These are phyloP conservation scores for Phrixothrix hirtus DNA, from an alignment of 2,888 invertebrate genomes.

Conservation along the genomic window DNA sequence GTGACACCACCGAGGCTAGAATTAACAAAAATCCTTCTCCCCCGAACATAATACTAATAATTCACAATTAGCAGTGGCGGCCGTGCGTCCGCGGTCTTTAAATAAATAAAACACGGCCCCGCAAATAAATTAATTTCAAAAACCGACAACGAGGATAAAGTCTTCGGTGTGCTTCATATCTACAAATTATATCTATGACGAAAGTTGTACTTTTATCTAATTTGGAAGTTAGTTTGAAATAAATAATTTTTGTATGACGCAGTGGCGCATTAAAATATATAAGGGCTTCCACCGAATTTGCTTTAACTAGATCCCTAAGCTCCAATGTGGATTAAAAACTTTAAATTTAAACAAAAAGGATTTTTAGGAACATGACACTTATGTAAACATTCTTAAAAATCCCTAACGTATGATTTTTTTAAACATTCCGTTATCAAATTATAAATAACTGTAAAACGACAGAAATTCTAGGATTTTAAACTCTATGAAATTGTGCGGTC, in stretches of 20 bases:
- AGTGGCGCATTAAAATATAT: slow-evolving; percentile 24
- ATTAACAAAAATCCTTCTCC: slow-evolving; percentile 46
- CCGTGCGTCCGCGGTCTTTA: slow-evolving; percentile 44
- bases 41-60: slow-evolving; percentile 51
- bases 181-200: slow-evolving; percentile 50
- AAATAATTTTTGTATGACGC: slow-evolving; percentile 27
- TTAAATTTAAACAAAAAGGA: too few species aligned
- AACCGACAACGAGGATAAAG: slow-evolving; percentile 42
- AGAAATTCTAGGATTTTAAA: slow-evolving; percentile 14
- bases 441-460: too few species aligned
- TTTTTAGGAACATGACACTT: too few species aligned
- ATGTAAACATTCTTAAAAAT: too few species aligned
- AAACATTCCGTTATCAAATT: too few species aligned
- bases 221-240: slow-evolving; percentile 46
- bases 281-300: slow-evolving; percentile 9
- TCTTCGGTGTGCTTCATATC: slow-evolving; percentile 39
- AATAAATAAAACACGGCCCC: slow-evolving; percentile 47
- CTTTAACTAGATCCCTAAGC: not conserved
- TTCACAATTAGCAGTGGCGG: slow-evolving; percentile 48
- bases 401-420: too few species aligned
- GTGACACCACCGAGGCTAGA: slow-evolving; percentile 33
- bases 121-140: slow-evolving; percentile 48
- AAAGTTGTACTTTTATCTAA: slow-evolving; percentile 53
- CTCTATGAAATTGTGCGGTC: slow-evolving; percentile 29
- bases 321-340: too few species aligned